These are phyloP conservation scores for Drosophila chauvacae DNA, from an alignment of 1,140 invertebrate species.

Conservation along the genomic window DNA sequence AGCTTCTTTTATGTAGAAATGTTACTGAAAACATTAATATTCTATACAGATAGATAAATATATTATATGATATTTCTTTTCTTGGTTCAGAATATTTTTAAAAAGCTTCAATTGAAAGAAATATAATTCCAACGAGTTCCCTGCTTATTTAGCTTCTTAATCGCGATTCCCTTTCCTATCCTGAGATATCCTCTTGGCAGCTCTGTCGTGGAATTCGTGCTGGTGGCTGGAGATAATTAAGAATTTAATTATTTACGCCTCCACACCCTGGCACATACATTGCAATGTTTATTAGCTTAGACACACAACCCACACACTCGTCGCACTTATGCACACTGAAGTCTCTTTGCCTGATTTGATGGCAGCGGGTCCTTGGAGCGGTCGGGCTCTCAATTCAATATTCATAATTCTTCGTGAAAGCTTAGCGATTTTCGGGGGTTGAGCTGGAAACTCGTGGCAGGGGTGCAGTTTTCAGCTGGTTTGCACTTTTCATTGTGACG, in stretches of 20 bases:
- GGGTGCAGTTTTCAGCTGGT: conserved; percentile 31
- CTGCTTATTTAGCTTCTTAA: not conserved
- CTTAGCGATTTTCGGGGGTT: conserved; percentile 6
- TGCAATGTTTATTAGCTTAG: conserved; percentile 37
- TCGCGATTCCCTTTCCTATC: not conserved
- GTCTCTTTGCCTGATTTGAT: conserved; percentile 59
- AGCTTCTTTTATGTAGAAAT: not conserved
- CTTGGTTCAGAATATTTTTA: no score
- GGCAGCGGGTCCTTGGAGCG: conserved; percentile 11
- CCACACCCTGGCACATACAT: conserved; percentile 25
- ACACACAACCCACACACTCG: conserved; percentile 24
- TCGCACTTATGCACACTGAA: conserved; percentile 42
- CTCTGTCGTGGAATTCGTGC: conserved; percentile 12
- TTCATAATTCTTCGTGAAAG: conserved; percentile 77
- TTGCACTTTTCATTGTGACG: conserved; percentile 58
- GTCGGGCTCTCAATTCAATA: conserved; percentile 58
- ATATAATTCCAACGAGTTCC: not conserved
- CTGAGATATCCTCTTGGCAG: not conserved
- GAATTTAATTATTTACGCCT: conserved; percentile 84
- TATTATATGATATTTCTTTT: no score
- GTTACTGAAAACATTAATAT: not conserved
- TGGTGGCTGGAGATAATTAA: conserved; percentile 78
- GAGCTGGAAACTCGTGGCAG: not conserved
- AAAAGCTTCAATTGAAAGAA: no score
- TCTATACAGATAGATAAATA: no score